phyloP scores from a whole-genome alignment of 2,113 vertebrate species.

The Mohoua ochrocephala region DNA sequence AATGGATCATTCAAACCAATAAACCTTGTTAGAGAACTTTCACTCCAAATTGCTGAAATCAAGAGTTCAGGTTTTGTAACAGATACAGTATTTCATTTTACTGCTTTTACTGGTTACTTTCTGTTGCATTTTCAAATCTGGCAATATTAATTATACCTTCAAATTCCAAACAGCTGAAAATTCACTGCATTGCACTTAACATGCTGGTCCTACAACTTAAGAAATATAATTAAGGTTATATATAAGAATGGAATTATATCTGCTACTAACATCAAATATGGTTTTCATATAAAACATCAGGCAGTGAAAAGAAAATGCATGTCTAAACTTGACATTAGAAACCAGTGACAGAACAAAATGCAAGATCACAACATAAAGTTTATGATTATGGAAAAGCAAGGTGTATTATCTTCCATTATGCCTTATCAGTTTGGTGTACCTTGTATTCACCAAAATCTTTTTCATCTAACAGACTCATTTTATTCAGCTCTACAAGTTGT shows the following conservation, averaged over 20 bases:
- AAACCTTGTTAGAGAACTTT: background rate
- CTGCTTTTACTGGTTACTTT: background rate
- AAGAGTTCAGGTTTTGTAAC: background rate
- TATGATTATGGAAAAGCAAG: constrained; percentile 3
- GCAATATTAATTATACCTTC: background rate
- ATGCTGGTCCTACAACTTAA: background rate
- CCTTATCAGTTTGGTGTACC: constrained; percentile 66
- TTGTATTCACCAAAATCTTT: constrained; percentile 89
- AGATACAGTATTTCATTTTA: background rate
- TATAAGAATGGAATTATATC: background rate
- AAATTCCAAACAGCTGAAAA: background rate
- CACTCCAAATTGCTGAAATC: background rate
- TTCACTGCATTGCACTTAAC: background rate
- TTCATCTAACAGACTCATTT: constrained; percentile 80
- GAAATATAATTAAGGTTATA: background rate
- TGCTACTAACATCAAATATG: background rate
- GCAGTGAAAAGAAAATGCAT: background rate
- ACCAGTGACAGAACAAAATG: background rate
- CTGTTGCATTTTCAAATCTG: background rate
- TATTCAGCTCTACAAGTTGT: constrained; percentile 74
- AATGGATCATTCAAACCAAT: background rate
- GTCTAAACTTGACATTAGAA: background rate
- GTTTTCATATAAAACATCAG: background rate
- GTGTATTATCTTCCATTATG: constrained; percentile 30
- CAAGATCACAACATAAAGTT: constrained; percentile 3